Base-by-base conservation (phyloP, 2,113 vertebrate species). In the Eubucco bourcierii region DNA sequence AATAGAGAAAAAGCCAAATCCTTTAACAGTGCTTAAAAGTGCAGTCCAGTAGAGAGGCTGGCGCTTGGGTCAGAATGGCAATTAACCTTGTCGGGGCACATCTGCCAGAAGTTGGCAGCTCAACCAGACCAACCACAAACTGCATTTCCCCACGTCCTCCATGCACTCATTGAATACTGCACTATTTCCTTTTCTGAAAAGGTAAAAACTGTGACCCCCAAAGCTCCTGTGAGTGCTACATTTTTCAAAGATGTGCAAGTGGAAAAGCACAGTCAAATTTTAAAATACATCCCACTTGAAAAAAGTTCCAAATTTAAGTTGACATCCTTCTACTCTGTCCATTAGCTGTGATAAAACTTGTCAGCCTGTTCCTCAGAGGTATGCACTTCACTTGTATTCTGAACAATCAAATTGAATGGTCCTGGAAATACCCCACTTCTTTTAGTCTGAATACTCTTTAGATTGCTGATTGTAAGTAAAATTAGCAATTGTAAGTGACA, bases 291-390 rank as follows among this genome's bases (percentile, higher is more conserved):
- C 8, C 56, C 4, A 25, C 75, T 73, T 3, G 33, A 90, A 56
- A 72, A 70, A 84, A 53, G 41, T 61, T 77, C 52, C 0, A 4
- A 81, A 83, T 76, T 63, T 14, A 68, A 80, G 76, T 1, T 91
- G 76, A 39, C 83, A 56, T 72, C 56, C n/a, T 91, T 76, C 17
- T 73, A 58, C 41, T 41, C 56, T 73, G 64, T 60, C 24, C 52
- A 75, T 94, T 67, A 15, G 83, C 80, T 77, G 18, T 87, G 87
- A 87, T 63, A 47, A 56, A 94, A 87, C 27, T 39, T 84, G 76
- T 84, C 87, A 76, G 55, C 68, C 78, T 87, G 37, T 59, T 86
- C 92, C 80, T 90, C 64, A 61, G 73, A 90, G 88, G 59, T 72
- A 90, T 84, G 41, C 61, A 50, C 50, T 95, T 90, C 56, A 37